Evolutionary conservation across 2,797 vertebrate species (phyloP).

Genomic region (Rhyacichthys aspro): DNA sequence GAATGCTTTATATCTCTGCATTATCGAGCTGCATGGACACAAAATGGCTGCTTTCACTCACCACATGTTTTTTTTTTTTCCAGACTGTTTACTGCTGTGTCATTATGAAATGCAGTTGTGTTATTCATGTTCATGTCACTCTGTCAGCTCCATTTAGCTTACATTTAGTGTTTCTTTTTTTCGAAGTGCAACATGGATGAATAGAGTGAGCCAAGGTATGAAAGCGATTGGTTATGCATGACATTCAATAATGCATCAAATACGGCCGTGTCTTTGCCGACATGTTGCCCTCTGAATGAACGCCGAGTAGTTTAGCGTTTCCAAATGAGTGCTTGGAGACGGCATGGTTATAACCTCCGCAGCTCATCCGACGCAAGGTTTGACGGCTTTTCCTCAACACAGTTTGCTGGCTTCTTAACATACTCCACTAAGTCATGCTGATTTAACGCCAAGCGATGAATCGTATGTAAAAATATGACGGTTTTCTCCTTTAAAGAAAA

Average conservation of each 20-base stretch:
- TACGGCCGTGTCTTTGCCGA: slow-evolving; percentile 85
- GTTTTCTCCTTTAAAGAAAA: slow-evolving; percentile 25
- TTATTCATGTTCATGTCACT: slow-evolving; percentile 55
- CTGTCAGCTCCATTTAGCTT: slow-evolving; percentile 78
- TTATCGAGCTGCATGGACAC: slow-evolving; percentile 36
- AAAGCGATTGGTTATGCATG: slow-evolving; percentile 92
- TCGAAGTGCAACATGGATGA: slow-evolving; percentile 97
- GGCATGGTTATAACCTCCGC: slow-evolving; percentile 57
- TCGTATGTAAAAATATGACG: slow-evolving; percentile 16
- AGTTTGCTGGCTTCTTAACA: slow-evolving; percentile 33
- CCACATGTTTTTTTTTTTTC: slow-evolving; percentile 32
- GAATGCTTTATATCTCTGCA: not conserved
- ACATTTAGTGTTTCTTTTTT: slow-evolving; percentile 88
- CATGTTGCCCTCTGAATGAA: slow-evolving; percentile 80
- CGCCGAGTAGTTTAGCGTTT: slow-evolving; percentile 59
- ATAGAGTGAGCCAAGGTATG: slow-evolving; percentile 95
- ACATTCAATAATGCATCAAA: slow-evolving; percentile 88
- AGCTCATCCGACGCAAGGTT: slow-evolving; percentile 34
- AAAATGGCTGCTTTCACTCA: slow-evolving; percentile 46
- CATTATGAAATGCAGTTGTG: slow-evolving; percentile 50
- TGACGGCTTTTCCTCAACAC: slow-evolving; percentile 6
- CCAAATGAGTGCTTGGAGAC: slow-evolving; percentile 47
- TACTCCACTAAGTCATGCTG: slow-evolving; percentile 40
- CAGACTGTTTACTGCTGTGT: slow-evolving; percentile 37
- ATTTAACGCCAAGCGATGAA: slow-evolving; percentile 53